Percentiles rank a stretch among this genome's conserved stretches.
phyloP scores from a whole-genome alignment of 2,113 vertebrate species.

The Uropsilus gracilis region DNA sequence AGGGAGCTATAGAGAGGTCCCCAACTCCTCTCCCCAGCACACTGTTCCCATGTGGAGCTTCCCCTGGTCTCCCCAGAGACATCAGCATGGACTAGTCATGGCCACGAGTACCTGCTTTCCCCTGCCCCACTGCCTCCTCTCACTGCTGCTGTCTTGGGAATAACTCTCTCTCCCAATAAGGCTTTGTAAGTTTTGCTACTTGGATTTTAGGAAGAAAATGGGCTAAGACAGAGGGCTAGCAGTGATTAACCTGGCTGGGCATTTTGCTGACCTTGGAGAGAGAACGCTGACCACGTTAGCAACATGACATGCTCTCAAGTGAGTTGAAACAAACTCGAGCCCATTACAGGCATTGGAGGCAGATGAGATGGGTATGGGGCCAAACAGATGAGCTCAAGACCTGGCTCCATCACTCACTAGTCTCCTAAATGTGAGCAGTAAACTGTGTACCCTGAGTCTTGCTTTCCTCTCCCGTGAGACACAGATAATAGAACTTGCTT shows the following conservation, averaged over 20 bases:
- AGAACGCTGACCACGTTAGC: background rate
- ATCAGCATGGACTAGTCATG: accelerated
- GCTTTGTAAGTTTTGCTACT: background rate
- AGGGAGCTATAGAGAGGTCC: background rate
- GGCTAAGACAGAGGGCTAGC: background rate
- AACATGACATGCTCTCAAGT: background rate
- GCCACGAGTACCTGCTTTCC: no score
- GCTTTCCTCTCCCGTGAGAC: background rate
- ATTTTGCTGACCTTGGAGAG: background rate
- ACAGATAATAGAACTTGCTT: background rate
- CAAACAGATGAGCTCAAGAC: background rate
- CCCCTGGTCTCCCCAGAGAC: no score
- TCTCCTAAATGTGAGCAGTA: background rate
- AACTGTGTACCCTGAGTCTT: background rate
- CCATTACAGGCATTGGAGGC: background rate
- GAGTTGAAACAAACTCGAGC: background rate
- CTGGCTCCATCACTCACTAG: background rate
- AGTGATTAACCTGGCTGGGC: background rate
- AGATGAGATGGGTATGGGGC: background rate
- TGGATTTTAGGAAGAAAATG: background rate
- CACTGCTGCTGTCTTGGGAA: background rate
- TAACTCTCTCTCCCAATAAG: background rate
- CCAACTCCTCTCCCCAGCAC: background rate
- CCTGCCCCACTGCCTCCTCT: background rate
- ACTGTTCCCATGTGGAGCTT: background rate